These are phyloP conservation scores for Triplophysa yarkandensis DNA, from an alignment of 2,797 vertebrate species.

Conservation along the genomic window DNA sequence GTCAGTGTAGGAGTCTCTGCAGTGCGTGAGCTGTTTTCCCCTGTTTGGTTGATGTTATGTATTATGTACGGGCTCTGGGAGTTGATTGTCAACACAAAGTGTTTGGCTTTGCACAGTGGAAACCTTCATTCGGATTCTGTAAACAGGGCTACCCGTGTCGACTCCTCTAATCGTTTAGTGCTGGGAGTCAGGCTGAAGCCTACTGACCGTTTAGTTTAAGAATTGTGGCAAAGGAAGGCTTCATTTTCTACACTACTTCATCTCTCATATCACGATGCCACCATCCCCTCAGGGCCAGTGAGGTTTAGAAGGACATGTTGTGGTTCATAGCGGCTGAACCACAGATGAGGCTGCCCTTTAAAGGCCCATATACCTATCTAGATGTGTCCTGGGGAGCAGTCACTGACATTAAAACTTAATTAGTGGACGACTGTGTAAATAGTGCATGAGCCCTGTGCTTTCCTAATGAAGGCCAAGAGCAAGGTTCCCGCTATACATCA, in stretches of 20 bases:
- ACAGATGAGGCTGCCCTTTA: conserved; percentile 65
- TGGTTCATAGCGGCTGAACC: conserved; percentile 59
- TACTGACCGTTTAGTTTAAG: conserved; percentile 28
- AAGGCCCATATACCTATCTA: conserved; percentile 65
- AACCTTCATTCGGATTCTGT: conserved; percentile 22
- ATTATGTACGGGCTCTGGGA: conserved; percentile 40
- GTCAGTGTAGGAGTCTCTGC: conserved; percentile 28
- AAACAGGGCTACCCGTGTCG: conserved; percentile 30
- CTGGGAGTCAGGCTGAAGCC: conserved; percentile 19
- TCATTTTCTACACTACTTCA: conserved; percentile 19
- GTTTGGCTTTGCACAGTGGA: conserved; percentile 40
- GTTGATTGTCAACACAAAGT: conserved; percentile 29
- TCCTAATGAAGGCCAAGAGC: conserved; percentile 64
- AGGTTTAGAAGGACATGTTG: conserved; percentile 65
- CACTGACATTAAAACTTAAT: conserved; percentile 74
- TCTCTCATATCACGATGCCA: conserved; percentile 60
- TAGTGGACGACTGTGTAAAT: conserved; percentile 71
- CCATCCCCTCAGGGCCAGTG: conserved; percentile 49
- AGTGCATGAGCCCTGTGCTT: conserved; percentile 66
- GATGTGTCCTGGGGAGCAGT: conserved; percentile 62
- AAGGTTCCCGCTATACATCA: conserved; percentile 60
- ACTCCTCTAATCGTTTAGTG: conserved; percentile 45
- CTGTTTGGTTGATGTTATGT: conserved; percentile 39
- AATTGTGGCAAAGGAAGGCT: background rate
- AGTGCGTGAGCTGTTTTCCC: conserved; percentile 23